Conservation (phyloP, 2,113 vertebrate species). For the Lasiurus cinereus region DNA sequence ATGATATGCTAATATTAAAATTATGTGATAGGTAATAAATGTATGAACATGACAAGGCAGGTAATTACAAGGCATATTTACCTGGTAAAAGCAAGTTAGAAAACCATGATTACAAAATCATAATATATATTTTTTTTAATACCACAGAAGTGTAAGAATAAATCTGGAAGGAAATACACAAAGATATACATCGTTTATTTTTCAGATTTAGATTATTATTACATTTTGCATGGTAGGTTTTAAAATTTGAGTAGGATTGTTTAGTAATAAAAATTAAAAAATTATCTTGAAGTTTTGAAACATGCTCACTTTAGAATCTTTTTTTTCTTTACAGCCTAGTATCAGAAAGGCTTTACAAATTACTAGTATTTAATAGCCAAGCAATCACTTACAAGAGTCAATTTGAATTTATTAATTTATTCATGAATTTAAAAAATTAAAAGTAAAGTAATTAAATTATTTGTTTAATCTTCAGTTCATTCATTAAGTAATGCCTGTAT, state of each 20-base stretch:
- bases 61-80: not conserved
- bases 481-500: not conserved
- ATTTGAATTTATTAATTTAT: not conserved
- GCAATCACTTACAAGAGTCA: not conserved
- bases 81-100: not conserved
- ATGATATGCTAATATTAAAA: not conserved
- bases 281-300: not conserved
- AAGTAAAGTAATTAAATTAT: not conserved
- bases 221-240: not conserved
- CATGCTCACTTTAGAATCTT: not conserved
- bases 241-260: not conserved
- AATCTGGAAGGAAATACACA: not conserved
- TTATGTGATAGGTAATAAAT: not conserved
- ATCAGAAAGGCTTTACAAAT: constrained; percentile 4
- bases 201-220: not conserved
- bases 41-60: not conserved
- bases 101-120: not conserved
- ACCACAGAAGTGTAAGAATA: not conserved
- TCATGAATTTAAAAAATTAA: not conserved
- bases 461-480: not conserved
- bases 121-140: not conserved
- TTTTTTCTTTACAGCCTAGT: not conserved
- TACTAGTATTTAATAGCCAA: not conserved
- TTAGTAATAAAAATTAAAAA: not conserved
- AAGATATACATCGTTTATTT: not conserved